Evolutionary conservation across 1,140 invertebrate species (phyloP), one percentile per base, ranked within the genome.

Genomic region (Lepidurus arcticus): DNA sequence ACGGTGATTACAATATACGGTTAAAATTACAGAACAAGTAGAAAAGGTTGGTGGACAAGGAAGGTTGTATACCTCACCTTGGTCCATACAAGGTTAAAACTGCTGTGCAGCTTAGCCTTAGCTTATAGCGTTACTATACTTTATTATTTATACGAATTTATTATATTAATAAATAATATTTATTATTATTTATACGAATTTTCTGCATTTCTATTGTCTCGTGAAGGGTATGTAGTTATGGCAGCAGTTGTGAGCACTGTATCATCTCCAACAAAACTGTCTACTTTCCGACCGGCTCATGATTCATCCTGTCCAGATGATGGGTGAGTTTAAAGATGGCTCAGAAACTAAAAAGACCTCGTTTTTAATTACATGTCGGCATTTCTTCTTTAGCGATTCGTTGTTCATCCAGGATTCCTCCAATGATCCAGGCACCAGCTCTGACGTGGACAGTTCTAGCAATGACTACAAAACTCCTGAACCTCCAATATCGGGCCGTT

Each of bases 361-460:
- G 4, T 34, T 34, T 34, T 34, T 34, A 4, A 2, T 34, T 34
- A 34, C 34, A 34, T 34, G 34, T 34, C 13, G 21, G 16, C 9
- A 7, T 65, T 65, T 7, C 21, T 65, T 65, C 16, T 9, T 11
- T 65, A 65, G 53, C 13, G 1, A 65, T 21, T 13, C 21, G 9
- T 10, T 13, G 10, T 16, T 11, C 21, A 3, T 16, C 53, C 16
- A 21, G 21, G 53, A 65, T 65, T 65, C 53, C 53, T 65, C 53
- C 53, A 65, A 65, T 65, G 53, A 65, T 65, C 53, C 53, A 65
- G 53, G 53, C 8, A 65, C 53, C 16, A 65, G 53, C 21, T 65
- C 53, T n/a, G 53, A 65, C 21, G 6, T 65, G 13, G 53, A 65
- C 53, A 65, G 53, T 16, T 65, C 53, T 65, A 21, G 3, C 13